These are phyloP conservation scores for Eufriesea mexicana DNA, from an alignment of 1,140 invertebrate genomes.

Conservation along the genomic window DNA sequence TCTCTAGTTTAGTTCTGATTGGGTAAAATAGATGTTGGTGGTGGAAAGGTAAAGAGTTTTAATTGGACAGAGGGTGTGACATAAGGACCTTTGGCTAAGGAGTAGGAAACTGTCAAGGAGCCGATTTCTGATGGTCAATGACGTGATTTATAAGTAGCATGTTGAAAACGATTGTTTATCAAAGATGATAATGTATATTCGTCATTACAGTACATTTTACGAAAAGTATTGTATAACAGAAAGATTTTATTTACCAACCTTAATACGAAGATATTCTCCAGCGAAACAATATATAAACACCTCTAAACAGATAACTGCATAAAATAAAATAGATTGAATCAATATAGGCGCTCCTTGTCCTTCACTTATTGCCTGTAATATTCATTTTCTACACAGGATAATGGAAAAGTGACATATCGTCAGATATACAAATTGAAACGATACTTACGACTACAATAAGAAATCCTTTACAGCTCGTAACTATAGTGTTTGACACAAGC, in stretches of 20 bases:
- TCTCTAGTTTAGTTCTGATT: too few relatives aligned
- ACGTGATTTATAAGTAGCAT: neutral
- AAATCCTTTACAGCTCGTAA: slow-evolving; percentile 54
- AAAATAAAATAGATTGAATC: slow-evolving; percentile 15
- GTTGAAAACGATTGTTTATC: neutral
- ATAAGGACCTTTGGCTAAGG: too few relatives aligned
- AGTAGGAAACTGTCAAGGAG: too few relatives aligned
- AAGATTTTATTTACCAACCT: slow-evolving; percentile 19
- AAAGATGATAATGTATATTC: too few relatives aligned
- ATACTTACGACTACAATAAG: slow-evolving; percentile 54
- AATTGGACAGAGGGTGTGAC: too few relatives aligned
- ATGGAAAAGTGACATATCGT: neutral
- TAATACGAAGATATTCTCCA: slow-evolving; percentile 47
- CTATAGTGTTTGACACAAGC: slow-evolving; percentile 48
- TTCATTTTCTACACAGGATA: neutral
- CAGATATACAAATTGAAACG: neutral
- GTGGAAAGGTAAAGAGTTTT: too few relatives aligned
- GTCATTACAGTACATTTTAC: neutral
- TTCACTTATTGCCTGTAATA: neutral
- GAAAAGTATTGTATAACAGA: neutral
- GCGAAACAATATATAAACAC: slow-evolving; percentile 45
- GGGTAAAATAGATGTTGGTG: too few relatives aligned
- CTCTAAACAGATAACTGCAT: slow-evolving; percentile 15
- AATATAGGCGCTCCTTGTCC: neutral
- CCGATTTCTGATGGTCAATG: too few relatives aligned